A percentile compares a stretch with the other conserved stretches of the same genome.
These are phyloP conservation scores for Ernsta delagoae DNA, from an alignment of 2,888 invertebrate genomes.

Conservation along the genomic window DNA sequence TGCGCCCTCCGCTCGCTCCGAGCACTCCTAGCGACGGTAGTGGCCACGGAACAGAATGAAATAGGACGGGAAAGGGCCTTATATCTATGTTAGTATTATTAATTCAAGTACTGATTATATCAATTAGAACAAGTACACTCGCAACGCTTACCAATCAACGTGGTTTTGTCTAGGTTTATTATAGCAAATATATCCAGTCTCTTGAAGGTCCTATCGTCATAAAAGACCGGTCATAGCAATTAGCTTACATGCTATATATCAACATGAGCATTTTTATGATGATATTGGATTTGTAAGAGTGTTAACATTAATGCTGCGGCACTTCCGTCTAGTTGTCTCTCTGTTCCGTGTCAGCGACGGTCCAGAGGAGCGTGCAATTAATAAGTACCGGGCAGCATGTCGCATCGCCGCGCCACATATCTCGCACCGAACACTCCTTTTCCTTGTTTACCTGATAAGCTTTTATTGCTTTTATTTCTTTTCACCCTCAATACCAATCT, in stretches of 20 bases:
- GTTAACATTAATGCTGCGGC: not conserved
- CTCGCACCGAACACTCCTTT: constrained; percentile 64
- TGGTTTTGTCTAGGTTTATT: too few species aligned
- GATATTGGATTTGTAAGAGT: not conserved
- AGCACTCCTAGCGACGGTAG: constrained; percentile 22
- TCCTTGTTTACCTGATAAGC: constrained; percentile 61
- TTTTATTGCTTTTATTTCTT: constrained; percentile 50
- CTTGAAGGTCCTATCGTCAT: too few species aligned
- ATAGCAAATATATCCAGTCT: not conserved
- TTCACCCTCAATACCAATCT: constrained; percentile 24
- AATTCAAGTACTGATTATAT: too few species aligned
- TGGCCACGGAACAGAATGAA: not conserved
- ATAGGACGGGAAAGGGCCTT: not conserved
- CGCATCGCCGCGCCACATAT: constrained; percentile 37
- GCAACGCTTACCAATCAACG: not conserved
- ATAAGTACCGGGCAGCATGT: constrained; percentile 58
- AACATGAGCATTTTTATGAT: too few species aligned
- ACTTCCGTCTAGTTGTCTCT: not conserved
- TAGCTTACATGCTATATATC: too few species aligned
- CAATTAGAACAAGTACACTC: not conserved
- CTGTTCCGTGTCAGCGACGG: constrained; percentile 31
- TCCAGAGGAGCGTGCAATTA: constrained; percentile 79
- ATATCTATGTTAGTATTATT: too few species aligned
- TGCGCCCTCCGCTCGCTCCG: constrained; percentile 74
- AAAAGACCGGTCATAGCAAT: too few species aligned